Evolutionary conservation across 2,113 vertebrate species (phyloP), one percentile per base, ranked within the genome.

Genomic region (Bolborhynchus lineola): DNA sequence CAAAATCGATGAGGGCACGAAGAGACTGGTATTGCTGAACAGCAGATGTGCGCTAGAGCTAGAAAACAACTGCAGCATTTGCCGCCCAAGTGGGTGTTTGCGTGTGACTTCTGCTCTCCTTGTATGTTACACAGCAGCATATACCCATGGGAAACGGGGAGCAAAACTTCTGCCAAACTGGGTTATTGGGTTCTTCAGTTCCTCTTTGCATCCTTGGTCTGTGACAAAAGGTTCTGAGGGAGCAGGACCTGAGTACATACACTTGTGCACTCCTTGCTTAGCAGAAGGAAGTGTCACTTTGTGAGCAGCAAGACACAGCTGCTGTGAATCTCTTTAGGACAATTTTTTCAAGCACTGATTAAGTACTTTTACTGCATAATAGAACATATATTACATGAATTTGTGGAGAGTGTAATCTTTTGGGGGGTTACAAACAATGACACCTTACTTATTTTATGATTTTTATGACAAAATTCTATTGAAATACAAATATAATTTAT

Each of bases 51-150:
- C 17, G 57, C 39, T 70, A 2, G 7, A 39, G 89, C 82, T 87
- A 65, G 79, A 91, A 93, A 92, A 87, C 0, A 1, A 19, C 35
- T 42, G 41, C 46, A 31, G 60, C 4, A 7, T 87, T 91, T 78
- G 60, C 83, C 0, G 0, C 52, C 49, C 57, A 55, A 44, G 47
- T n/a, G 47, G 46, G 33, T 21, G 70, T 14, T 6, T 0, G 2
- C 29, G 10, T 2, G 0, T 68, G 3, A 33, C 49, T 69, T 79
- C 63, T 1, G 1, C 63, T 80, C 71, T 64, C 49, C 46, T 64
- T 46, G 12, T n/a, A 2, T 33, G 5, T 72, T 10, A 26, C n/a
- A 24, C 33, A 50, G 41, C 44, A 16, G 4, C 26, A 46, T 49
- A 16, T 37, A 49, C 13, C 52, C 13, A 3, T 12, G 77, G 69